phyloP scores from a whole-genome alignment of 92 coral and sea anemone species.

The Palythoa grandis region DNA sequence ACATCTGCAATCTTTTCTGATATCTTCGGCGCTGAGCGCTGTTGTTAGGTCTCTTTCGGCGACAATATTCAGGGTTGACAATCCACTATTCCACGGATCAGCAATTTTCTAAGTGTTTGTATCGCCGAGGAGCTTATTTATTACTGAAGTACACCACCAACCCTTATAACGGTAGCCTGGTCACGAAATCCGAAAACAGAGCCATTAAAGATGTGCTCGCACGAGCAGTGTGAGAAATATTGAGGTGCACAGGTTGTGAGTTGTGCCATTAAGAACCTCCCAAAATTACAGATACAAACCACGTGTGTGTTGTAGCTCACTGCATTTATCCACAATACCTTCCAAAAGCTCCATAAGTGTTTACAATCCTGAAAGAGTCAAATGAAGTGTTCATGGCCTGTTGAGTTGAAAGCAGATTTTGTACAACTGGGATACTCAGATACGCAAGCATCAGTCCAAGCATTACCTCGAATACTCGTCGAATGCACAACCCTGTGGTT shows the following conservation, averaged over 20 bases:
- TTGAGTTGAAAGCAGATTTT: slow-evolving; percentile 89
- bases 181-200: too few relatives aligned
- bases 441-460: slow-evolving; percentile 81
- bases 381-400: slow-evolving; percentile 99
- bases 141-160: too few relatives aligned
- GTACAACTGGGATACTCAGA: slow-evolving; percentile 93
- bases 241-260: background rate
- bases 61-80: too few relatives aligned
- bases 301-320: background rate
- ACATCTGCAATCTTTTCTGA: too few relatives aligned
- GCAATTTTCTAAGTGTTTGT: too few relatives aligned
- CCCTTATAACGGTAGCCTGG: too few relatives aligned
- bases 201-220: too few relatives aligned
- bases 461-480: slow-evolving; percentile 94
- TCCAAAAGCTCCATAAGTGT: slow-evolving; percentile 99
- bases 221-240: background rate
- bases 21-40: too few relatives aligned
- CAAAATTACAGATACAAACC: background rate
- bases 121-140: too few relatives aligned
- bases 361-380: slow-evolving; percentile 97
- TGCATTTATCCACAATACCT: slow-evolving; percentile 60
- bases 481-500: slow-evolving; percentile 77
- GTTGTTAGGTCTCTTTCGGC: too few relatives aligned
- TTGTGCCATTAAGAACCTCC: background rate
- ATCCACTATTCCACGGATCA: too few relatives aligned